phyloP scores from a whole-genome alignment of 2,888 invertebrate genomes.

The Diarsia brunnea region DNA sequence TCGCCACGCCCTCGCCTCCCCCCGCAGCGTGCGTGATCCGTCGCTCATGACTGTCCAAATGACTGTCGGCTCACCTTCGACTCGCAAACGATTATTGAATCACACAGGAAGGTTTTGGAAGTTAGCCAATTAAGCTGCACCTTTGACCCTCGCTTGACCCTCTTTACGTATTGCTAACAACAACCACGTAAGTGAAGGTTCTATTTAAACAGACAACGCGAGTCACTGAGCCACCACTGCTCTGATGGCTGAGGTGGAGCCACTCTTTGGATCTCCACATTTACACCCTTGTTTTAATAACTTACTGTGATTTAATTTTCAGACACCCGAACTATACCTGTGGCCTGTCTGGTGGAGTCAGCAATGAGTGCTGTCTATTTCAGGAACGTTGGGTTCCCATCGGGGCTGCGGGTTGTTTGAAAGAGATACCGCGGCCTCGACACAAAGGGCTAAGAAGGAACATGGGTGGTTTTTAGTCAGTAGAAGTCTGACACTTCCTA shows the following conservation, averaged over 20 bases:
- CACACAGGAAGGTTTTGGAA: slow-evolving; percentile 15
- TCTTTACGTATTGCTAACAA: slow-evolving; percentile 1
- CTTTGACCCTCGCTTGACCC: slow-evolving; percentile 25
- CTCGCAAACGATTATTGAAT: neutral
- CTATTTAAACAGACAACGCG: neutral
- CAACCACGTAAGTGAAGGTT: neutral
- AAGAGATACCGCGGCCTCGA: no score
- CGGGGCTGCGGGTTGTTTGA: no score
- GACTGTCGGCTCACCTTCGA: slow-evolving; percentile 29
- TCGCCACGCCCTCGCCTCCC: slow-evolving; percentile 1
- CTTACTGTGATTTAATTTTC: neutral
- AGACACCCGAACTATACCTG: neutral
- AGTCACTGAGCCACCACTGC: neutral
- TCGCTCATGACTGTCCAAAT: slow-evolving; percentile 10
- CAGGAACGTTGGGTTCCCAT: neutral
- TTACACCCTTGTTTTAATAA: neutral
- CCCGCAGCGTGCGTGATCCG: neutral
- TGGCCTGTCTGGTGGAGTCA: neutral
- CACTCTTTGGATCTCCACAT: neutral
- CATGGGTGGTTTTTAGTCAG: no score
- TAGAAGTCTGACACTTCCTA: no score
- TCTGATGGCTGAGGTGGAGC: neutral
- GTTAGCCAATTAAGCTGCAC: slow-evolving; percentile 13
- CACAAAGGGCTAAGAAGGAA: no score
- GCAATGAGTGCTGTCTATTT: neutral